Evolutionary conservation across 1,140 invertebrate species (phyloP).

Genomic region (Berghia stephanieae): DNA sequence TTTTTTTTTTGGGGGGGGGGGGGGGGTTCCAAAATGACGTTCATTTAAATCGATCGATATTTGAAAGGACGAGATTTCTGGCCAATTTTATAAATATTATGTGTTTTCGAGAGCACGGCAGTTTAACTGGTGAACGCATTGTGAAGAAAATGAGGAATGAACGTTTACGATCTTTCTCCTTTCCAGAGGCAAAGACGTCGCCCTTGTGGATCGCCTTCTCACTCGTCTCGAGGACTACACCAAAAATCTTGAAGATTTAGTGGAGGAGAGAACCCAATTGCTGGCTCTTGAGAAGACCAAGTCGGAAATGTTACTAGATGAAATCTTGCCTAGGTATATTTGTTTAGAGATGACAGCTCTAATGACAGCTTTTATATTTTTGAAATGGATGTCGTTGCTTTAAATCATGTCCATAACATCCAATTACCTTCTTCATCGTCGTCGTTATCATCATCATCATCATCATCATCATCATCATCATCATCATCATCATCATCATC

Average conservation of each 20-base stretch:
- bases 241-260: conserved; percentile 89
- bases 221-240: conserved; percentile 94
- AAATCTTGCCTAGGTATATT: conserved; percentile 85
- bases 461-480: conserved; percentile 3
- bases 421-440: too few species aligned
- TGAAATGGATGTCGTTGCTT: neutral
- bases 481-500: conserved; percentile 5
- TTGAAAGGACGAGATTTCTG: too few species aligned
- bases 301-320: conserved; percentile 87
- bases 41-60: too few species aligned
- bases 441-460: neutral
- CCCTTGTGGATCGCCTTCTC: conserved; percentile 93
- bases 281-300: conserved; percentile 91
- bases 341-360: neutral
- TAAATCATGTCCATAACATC: too few species aligned
- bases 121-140: too few species aligned
- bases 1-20: too few species aligned
- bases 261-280: conserved; percentile 86
- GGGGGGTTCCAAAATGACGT: too few species aligned
- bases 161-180: too few species aligned
- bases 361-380: neutral
- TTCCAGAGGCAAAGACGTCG: conserved; percentile 79
- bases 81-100: too few species aligned
- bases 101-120: too few species aligned
- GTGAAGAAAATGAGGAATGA: too few species aligned